These are phyloP conservation scores for Mesocentrotus franciscanus DNA, from an alignment of 53 echinoderm and acorn worm genomes.

Conservation along the genomic window DNA sequence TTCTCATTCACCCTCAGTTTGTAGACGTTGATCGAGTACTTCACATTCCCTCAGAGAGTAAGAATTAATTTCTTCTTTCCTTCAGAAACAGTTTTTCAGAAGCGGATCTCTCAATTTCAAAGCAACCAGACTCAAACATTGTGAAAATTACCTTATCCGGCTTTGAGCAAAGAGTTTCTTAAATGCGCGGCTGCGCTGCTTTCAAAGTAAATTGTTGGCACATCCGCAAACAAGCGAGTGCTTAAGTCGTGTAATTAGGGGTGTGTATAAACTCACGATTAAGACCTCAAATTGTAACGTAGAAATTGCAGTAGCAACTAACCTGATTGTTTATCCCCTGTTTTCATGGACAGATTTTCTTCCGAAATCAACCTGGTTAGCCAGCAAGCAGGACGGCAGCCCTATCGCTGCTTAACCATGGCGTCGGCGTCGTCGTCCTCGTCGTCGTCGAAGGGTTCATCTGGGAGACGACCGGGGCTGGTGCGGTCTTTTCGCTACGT, in stretches of 20 bases:
- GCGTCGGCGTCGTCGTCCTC: background rate
- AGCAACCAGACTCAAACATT: background rate
- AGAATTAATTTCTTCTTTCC: background rate
- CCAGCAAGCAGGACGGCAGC: background rate
- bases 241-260: background rate
- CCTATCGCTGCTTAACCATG: background rate
- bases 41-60: background rate
- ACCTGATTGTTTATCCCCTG: background rate
- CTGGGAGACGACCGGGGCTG: background rate
- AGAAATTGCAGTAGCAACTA: background rate
- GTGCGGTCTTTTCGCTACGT: background rate
- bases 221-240: background rate
- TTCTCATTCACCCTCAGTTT: background rate
- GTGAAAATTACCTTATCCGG: background rate
- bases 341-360: constrained; percentile 48
- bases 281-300: background rate
- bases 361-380: constrained; percentile 42
- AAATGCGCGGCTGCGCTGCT: background rate
- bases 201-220: background rate
- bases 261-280: background rate
- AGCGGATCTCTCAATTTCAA: background rate
- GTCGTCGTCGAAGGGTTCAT: background rate
- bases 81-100: background rate
- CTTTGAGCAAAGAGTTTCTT: background rate
- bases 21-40: background rate